A percentile compares a stretch with the other conserved stretches of the same genome.
Evolutionary conservation across 2,797 vertebrate species (phyloP).

Genomic region (Microctenopoma stevenorrisi): DNA sequence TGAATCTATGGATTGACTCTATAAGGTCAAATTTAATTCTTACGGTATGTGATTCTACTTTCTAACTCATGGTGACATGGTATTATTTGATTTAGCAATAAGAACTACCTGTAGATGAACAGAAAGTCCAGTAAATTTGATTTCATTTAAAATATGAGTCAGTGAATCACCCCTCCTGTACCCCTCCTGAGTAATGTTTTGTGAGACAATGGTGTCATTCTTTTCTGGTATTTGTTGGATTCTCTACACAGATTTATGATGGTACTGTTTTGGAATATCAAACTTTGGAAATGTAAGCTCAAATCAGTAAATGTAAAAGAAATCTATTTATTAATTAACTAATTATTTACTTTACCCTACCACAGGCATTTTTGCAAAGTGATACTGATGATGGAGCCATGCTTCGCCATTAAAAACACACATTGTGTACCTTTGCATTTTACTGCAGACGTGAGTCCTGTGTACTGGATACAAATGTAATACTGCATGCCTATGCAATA

Average conservation of each 20-base stretch:
- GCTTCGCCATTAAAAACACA: slow-evolving; percentile 1
- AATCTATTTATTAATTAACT: not conserved
- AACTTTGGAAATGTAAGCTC: not conserved
- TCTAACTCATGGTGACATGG: no score
- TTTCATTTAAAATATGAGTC: slow-evolving; percentile 9
- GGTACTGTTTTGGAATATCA: not conserved
- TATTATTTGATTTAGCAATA: not conserved
- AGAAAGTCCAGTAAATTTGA: not conserved
- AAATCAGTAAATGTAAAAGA: slow-evolving; percentile 10
- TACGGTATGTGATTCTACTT: no score
- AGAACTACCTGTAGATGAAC: not conserved
- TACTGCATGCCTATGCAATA: not conserved
- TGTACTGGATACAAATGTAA: not conserved
- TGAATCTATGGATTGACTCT: not conserved
- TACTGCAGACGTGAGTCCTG: not conserved
- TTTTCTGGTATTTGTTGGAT: not conserved
- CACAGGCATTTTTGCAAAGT: not conserved
- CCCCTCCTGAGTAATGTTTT: not conserved
- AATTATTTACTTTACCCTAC: not conserved
- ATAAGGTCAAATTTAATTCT: not conserved
- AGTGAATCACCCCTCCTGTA: not conserved
- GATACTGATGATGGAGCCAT: not conserved
- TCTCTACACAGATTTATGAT: not conserved
- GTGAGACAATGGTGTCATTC: no score
- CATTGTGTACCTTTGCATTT: not conserved